Evolutionary conservation across 2,888 invertebrate species (phyloP).

Genomic region (Pyrocoelia pectoralis): DNA sequence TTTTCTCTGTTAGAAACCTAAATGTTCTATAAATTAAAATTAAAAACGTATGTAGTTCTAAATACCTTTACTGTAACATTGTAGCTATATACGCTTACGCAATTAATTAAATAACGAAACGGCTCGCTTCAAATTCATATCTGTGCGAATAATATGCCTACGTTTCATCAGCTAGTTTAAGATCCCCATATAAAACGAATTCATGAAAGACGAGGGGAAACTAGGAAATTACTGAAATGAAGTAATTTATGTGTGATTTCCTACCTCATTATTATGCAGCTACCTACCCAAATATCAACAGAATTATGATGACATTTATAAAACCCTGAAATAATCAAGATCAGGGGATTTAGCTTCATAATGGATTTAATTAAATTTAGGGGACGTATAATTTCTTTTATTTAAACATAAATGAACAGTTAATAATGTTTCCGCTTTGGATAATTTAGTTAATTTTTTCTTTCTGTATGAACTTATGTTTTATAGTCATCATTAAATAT

Average conservation of each 20-base stretch:
- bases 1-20: too few relatives aligned
- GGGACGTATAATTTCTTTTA: not conserved
- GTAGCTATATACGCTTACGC: too few relatives aligned
- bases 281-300: conserved; percentile 10
- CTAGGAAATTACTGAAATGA: conserved; percentile 12
- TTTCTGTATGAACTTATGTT: too few relatives aligned
- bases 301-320: conserved; percentile 5
- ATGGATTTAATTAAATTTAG: conserved; percentile 3
- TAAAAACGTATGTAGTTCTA: too few relatives aligned
- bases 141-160: too few relatives aligned
- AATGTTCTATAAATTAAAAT: too few relatives aligned
- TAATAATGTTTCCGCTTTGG: too few relatives aligned
- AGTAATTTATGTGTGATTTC: conserved; percentile 9
- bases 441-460: too few relatives aligned
- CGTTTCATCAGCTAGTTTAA: conserved; percentile 9
- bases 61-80: too few relatives aligned
- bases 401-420: not conserved
- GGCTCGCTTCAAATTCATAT: too few relatives aligned
- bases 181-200: conserved; percentile 10
- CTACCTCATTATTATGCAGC: conserved; percentile 3
- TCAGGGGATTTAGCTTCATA: not conserved
- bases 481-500: too few relatives aligned
- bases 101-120: too few relatives aligned
- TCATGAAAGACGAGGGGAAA: conserved; percentile 16
- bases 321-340: not conserved